phyloP scores from a whole-genome alignment of 2,113 vertebrate genomes.

The Tenrec ecaudatus region DNA sequence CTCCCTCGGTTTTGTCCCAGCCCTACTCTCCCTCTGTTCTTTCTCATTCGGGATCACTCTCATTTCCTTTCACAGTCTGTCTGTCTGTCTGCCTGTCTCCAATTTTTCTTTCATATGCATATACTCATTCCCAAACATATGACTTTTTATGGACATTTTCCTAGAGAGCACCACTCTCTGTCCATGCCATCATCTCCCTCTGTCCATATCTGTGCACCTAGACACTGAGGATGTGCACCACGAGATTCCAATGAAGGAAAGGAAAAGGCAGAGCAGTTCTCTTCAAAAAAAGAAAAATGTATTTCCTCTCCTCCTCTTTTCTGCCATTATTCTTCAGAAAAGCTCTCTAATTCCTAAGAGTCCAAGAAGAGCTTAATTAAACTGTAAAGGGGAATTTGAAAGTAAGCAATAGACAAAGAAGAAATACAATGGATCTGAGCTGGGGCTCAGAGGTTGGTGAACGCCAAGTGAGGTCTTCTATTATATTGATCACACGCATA shows the following conservation, averaged over 20 bases:
- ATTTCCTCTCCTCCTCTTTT: not conserved
- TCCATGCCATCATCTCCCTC: not conserved
- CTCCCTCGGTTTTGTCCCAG: not conserved
- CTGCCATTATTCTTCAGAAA: constrained; percentile 52
- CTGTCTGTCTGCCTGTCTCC: not conserved
- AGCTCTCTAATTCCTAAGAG: constrained; percentile 60
- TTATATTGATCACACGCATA: constrained; percentile 7
- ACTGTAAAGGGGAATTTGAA: constrained; percentile 70
- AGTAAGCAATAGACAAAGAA: constrained; percentile 62
- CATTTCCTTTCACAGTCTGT: not conserved
- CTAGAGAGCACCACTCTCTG: not conserved
- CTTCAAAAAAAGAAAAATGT: not conserved
- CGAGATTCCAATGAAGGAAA: not conserved
- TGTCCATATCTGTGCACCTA: not conserved
- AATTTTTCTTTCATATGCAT: not conserved
- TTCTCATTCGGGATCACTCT: constrained; percentile 38
- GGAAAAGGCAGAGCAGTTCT: not conserved
- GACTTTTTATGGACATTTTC: constrained; percentile 9
- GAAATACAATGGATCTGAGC: not conserved
- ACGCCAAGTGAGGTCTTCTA: not conserved
- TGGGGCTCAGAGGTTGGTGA: not conserved
- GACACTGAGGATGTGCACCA: not conserved
- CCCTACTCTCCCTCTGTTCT: not conserved
- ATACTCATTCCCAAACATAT: not conserved
- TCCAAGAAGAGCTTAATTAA: constrained; percentile 72